Evolutionary conservation across 2,888 invertebrate genomes (phyloP), one percentile per base, ranked within the genome.

Genomic region (Polietes domitor): DNA sequence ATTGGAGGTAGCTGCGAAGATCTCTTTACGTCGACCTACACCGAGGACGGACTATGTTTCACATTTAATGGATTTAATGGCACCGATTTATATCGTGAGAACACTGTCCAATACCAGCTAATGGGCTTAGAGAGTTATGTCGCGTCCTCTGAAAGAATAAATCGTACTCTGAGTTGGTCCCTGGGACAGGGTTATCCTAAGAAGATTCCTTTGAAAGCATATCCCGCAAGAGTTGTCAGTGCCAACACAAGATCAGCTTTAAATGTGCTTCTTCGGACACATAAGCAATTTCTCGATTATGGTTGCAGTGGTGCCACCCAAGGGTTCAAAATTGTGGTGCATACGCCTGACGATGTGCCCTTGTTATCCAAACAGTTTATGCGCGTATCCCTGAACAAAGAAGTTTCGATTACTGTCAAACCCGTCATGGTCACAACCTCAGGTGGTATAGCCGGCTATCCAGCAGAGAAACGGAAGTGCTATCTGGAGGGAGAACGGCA

Each of bases 391-490:
- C 90, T 95, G 85, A 94, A 94, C 75, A 94, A 95, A 88, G 95
- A 95, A 90, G 93, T 95, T 0, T 93, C 95, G 0, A 94, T 95
- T 0, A 94, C 94, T 0, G 94, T 95, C 5, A 95, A 95, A 90
- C 96, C 96, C 0, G 95, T 94, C 88, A 95, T 95, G 95, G 95
- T 95, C 94, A 95, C 95, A 0, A 96, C 95, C 0, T 94, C 95
- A 0, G 92, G 93, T 37, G 94, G 94, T 65, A 92, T 96, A 17
- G 92, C 92, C 77, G 93, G 93, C 24, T 96, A 95, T 85, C 93
- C 87, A 82, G 88, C 91, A 92, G 77, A 94, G 94, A 88, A 94
- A 55, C 93, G 95, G 6, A 94, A 94, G 88, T 96, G 96, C 88
- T 95, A 93, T 90, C 95, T 95, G 87, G 94, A 94, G 75, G 92